These are phyloP conservation scores for Hiodon tergisus DNA, from an alignment of 2,113 vertebrate genomes.

Conservation along the genomic window DNA sequence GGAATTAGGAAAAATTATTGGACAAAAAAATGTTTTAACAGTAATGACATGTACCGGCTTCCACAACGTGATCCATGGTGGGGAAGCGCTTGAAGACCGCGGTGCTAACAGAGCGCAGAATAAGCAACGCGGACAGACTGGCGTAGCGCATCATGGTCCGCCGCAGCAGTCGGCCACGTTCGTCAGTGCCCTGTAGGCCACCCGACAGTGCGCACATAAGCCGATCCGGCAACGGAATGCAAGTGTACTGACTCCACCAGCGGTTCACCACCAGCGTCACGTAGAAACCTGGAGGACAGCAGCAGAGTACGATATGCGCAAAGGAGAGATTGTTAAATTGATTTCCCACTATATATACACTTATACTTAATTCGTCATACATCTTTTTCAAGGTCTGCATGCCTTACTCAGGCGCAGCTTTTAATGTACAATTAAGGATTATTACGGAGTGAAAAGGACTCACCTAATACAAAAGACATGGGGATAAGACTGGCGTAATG, in stretches of 20 bases:
- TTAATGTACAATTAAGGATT: not conserved
- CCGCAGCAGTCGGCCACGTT: constrained; percentile 77
- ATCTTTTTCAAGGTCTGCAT: too few relatives aligned
- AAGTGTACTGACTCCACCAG: constrained; percentile 89
- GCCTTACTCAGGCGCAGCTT: too few relatives aligned
- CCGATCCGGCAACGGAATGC: constrained; percentile 77
- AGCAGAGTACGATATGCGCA: not conserved
- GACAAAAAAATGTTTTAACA: not conserved
- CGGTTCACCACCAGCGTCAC: constrained; percentile 88
- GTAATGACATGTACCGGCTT: constrained; percentile 67
- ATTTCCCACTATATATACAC: too few relatives aligned
- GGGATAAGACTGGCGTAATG: constrained; percentile 87
- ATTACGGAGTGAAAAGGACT: constrained; percentile 20
- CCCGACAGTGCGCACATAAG: constrained; percentile 79
- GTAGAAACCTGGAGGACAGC: constrained; percentile 75
- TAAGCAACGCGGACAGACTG: constrained; percentile 79
- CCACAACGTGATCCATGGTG: constrained; percentile 86
- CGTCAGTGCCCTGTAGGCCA: constrained; percentile 73
- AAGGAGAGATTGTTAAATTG: not conserved
- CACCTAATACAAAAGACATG: constrained; percentile 85
- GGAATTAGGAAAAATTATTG: too few relatives aligned
- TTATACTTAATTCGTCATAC: not conserved
- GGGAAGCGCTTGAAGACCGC: constrained; percentile 88
- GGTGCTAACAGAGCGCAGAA: constrained; percentile 85
- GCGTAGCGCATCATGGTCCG: constrained; percentile 85